Percentiles rank a stretch among this genome's conserved stretches.
Conservation (phyloP, 2,113 vertebrate species). For the Sylvia atricapilla region DNA sequence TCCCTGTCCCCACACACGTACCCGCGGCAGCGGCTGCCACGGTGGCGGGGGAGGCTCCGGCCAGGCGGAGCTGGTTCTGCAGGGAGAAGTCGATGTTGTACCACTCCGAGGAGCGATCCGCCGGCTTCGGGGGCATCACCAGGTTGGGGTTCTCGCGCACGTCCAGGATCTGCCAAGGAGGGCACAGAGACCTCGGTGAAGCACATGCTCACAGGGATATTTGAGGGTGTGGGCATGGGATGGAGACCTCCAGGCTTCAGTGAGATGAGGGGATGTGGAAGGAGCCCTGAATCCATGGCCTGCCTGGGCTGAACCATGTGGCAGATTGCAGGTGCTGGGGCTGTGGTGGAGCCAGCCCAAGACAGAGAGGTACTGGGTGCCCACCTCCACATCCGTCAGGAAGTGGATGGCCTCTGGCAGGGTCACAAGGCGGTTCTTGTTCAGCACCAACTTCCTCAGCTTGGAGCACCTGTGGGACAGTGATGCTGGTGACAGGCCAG, state of each 20-base stretch:
- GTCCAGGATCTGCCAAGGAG: conserved; percentile 82
- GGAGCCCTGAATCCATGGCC: fast-evolving
- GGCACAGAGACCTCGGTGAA: background rate
- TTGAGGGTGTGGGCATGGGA: fast-evolving
- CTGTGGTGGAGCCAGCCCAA: background rate
- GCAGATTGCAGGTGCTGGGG: too few relatives aligned
- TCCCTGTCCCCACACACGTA: fast-evolving
- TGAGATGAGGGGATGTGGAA: background rate
- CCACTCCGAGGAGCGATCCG: conserved; percentile 85
- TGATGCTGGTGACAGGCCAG: background rate
- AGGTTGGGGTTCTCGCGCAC: conserved; percentile 94
- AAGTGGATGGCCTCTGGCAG: conserved; percentile 94
- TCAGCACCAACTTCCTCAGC: conserved; percentile 91
- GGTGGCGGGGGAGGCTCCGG: conserved; percentile 91
- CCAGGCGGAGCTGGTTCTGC: conserved; percentile 94
- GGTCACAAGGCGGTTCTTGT: conserved; percentile 95
- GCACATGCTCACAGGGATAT: fast-evolving
- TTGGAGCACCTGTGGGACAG: conserved; percentile 84
- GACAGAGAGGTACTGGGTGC: background rate
- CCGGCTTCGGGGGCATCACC: conserved; percentile 95
- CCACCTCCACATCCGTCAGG: conserved; percentile 88
- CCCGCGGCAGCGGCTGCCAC: conserved; percentile 88
- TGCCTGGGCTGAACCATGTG: background rate
- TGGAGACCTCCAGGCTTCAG: background rate
- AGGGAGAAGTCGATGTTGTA: conserved; percentile 99